phyloP scores from a whole-genome alignment of 2,888 invertebrate species.

The Drosophila fungiperda region DNA sequence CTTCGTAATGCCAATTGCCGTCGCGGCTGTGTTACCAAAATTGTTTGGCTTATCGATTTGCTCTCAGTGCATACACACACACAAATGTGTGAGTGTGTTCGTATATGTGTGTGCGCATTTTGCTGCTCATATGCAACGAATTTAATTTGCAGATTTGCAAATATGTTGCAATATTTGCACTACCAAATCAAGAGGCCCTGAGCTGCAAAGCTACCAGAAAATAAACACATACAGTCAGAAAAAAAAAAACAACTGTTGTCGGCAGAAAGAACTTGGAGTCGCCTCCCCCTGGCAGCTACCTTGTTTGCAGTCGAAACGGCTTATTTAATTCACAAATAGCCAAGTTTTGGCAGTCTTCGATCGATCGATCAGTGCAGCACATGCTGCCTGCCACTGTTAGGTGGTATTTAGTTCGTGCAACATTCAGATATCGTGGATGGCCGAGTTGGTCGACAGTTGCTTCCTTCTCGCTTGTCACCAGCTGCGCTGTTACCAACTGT shows the following conservation, averaged over 20 bases:
- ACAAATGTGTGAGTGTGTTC: neutral
- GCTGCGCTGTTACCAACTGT: conserved; percentile 33
- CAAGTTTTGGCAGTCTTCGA: conserved; percentile 6
- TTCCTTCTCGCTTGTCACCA: conserved; percentile 70
- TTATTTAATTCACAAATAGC: conserved; percentile 37
- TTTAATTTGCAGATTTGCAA: conserved; percentile 70
- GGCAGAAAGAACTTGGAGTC: conserved; percentile 52
- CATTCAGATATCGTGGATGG: conserved; percentile 43
- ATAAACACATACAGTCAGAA: neutral
- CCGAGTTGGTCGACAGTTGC: conserved; percentile 57
- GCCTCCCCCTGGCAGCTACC: conserved; percentile 3
- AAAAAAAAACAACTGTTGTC: conserved; percentile 32
- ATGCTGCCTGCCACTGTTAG: conserved; percentile 49
- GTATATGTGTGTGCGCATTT: neutral
- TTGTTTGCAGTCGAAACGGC: conserved; percentile 57
- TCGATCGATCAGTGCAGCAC: conserved; percentile 5
- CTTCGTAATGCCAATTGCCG: conserved; percentile 70
- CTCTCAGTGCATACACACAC: conserved; percentile 4
- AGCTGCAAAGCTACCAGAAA: conserved; percentile 27
- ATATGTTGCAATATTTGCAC: conserved; percentile 75
- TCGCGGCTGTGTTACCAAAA: conserved; percentile 58
- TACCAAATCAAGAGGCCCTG: conserved; percentile 57
- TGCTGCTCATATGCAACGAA: conserved; percentile 49
- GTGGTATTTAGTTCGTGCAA: conserved; percentile 78
- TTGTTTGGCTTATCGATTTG: conserved; percentile 59